Percentiles rank a stretch among this genome's conserved stretches.
These are phyloP conservation scores for Limnephilus marmoratus DNA, from an alignment of 2,888 invertebrate species.

Conservation along the genomic window DNA sequence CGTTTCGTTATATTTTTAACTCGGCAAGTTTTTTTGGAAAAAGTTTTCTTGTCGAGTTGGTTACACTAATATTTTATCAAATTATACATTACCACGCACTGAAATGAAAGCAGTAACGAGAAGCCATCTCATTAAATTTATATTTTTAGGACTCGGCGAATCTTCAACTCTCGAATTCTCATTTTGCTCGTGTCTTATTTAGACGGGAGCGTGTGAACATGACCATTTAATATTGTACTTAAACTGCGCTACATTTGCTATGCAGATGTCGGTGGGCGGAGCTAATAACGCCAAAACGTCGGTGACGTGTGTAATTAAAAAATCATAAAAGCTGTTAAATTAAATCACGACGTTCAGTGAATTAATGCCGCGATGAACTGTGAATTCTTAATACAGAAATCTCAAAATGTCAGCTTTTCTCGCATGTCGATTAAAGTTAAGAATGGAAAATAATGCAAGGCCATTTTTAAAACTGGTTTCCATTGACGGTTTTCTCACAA, in stretches of 20 bases:
- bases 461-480: not conserved
- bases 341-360: conserved; percentile 36
- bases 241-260: conserved; percentile 31
- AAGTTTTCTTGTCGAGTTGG: too few relatives aligned
- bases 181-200: not conserved
- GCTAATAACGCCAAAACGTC: conserved; percentile 4
- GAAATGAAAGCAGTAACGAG: not conserved
- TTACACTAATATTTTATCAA: too few relatives aligned
- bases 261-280: conserved; percentile 18
- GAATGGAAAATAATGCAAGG: not conserved
- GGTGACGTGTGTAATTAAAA: conserved; percentile 37
- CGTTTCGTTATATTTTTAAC: too few relatives aligned
- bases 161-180: not conserved
- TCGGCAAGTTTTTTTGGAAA: too few relatives aligned
- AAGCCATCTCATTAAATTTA: not conserved
- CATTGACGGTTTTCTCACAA: not conserved
- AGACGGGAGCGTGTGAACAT: conserved; percentile 22
- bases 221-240: not conserved
- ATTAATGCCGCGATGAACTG: conserved; percentile 37
- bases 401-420: not conserved
- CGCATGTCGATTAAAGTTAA: not conserved
- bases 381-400: conserved; percentile 18
- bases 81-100: not conserved
- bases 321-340: conserved; percentile 25
- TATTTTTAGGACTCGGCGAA: not conserved